A percentile compares a stretch with the other conserved stretches of the same genome.
phyloP scores from a whole-genome alignment of 2,888 invertebrate species.

The Himalopsyche japonica region DNA sequence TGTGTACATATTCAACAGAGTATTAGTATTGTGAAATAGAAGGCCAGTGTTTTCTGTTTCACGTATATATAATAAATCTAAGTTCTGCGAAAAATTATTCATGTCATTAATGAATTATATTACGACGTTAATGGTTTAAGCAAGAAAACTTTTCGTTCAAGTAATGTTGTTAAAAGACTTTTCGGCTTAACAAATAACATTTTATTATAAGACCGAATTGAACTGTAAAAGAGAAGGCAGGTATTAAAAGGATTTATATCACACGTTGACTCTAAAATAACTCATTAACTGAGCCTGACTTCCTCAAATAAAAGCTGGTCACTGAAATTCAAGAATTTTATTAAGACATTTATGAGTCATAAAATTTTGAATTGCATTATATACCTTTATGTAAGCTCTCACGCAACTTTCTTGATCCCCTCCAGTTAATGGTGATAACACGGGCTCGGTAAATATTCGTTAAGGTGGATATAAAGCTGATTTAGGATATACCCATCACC shows the following conservation, averaged over 20 bases:
- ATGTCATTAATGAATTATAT: too few species aligned
- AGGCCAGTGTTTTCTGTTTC: too few species aligned
- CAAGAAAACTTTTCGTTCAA: not conserved
- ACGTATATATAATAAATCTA: too few species aligned
- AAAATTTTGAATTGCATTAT: not conserved
- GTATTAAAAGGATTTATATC: not conserved
- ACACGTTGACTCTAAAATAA: not conserved
- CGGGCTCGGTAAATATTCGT: not conserved
- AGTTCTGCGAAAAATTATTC: too few species aligned
- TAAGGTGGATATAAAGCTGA: not conserved
- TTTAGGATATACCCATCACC: not conserved
- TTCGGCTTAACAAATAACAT: not conserved
- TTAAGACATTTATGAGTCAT: not conserved
- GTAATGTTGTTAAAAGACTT: not conserved
- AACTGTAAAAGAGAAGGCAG: not conserved
- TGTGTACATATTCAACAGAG: too few species aligned
- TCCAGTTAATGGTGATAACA: not conserved
- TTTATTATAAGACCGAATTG: not conserved
- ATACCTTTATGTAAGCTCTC: not conserved
- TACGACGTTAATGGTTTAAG: too few species aligned
- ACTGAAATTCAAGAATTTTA: not conserved
- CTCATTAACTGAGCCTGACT: not conserved
- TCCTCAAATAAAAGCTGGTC: not conserved
- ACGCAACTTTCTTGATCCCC: not conserved
- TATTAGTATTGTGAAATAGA: too few species aligned